Conservation (phyloP, 1,140 invertebrate species). For the Samia ricini region DNA sequence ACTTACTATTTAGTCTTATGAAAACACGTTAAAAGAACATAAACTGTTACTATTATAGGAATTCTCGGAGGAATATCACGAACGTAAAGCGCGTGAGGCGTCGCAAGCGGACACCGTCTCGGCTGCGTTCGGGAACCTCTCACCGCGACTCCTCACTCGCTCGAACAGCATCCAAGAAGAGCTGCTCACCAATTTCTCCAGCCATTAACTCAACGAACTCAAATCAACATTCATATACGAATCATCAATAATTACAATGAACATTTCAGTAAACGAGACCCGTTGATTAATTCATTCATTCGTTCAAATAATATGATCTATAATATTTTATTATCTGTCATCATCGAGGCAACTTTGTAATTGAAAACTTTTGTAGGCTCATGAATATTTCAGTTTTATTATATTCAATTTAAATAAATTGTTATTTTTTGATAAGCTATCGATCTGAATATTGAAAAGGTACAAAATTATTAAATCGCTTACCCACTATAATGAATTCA, state of each 20-base stretch:
- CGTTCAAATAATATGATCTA: conserved; percentile 32
- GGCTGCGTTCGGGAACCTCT: conserved; percentile 73
- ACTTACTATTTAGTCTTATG: too few species aligned
- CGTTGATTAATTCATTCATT: conserved; percentile 20
- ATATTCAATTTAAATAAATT: too few species aligned
- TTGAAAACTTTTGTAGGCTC: too few species aligned
- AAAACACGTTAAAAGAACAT: too few species aligned
- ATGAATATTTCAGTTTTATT: too few species aligned
- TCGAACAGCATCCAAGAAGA: conserved; percentile 91
- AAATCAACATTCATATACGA: neutral
- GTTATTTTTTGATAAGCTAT: too few species aligned
- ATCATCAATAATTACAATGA: neutral
- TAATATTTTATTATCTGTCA: conserved; percentile 29
- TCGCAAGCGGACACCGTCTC: conserved; percentile 79
- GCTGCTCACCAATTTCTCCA: conserved; percentile 80
- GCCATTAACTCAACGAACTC: conserved; percentile 2
- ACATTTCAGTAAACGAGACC: neutral
- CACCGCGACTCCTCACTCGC: conserved; percentile 80
- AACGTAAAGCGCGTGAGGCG: conserved; percentile 79
- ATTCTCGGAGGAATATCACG: conserved; percentile 87
- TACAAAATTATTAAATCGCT: too few species aligned
- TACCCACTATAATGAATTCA: neutral
- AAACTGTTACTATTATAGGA: conserved; percentile 72
- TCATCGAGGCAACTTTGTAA: neutral
- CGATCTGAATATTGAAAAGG: too few species aligned